These are phyloP conservation scores for Parnassius mnemosyne DNA, from an alignment of 2,888 invertebrate species.

Conservation along the genomic window DNA sequence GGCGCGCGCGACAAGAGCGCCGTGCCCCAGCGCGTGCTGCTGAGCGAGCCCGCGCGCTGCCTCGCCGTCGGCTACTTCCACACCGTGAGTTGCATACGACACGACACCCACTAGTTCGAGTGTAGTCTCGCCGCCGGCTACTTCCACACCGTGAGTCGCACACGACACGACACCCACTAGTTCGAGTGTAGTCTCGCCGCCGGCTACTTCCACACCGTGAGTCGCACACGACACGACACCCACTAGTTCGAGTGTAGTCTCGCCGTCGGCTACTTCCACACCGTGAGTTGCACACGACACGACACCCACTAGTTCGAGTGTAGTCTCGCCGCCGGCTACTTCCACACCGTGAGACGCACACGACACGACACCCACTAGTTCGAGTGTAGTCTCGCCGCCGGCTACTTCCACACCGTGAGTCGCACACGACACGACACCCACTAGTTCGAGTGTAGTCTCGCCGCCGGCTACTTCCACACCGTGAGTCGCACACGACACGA, in stretches of 20 bases:
- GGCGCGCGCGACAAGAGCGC: slow-evolving; percentile 81
- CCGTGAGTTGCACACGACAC: not conserved
- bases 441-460: not conserved
- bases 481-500: slow-evolving; percentile 68
- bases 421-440: slow-evolving; percentile 67
- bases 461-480: not conserved
- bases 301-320: not conserved
- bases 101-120: not conserved
- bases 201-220: not conserved
- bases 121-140: not conserved
- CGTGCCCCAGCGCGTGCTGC: slow-evolving; percentile 74
- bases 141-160: not conserved
- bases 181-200: not conserved
- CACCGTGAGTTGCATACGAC: slow-evolving; percentile 70
- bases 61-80: slow-evolving; percentile 84
- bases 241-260: not conserved
- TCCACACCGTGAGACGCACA: not conserved
- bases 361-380: slow-evolving; percentile 69
- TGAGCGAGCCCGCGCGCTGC: slow-evolving; percentile 55
- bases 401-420: not conserved
- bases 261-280: not conserved
- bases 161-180: not conserved
- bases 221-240: not conserved
- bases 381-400: not conserved
- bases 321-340: not conserved